These are phyloP conservation scores for Austrofundulus limnaeus DNA, from an alignment of 2,113 vertebrate genomes.

Conservation along the genomic window DNA sequence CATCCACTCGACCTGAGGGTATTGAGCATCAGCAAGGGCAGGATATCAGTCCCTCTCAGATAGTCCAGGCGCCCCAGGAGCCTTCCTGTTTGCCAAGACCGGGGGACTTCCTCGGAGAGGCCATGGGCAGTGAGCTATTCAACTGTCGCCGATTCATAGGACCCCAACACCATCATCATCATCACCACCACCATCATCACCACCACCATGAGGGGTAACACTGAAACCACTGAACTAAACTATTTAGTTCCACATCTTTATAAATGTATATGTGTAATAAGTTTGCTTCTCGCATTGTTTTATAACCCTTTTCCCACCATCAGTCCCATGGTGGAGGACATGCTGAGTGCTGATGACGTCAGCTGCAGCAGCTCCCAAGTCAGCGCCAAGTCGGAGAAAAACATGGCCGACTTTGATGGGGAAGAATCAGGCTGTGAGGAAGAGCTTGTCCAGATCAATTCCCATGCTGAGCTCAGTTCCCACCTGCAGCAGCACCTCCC, in stretches of 20 bases:
- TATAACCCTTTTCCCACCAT: neutral
- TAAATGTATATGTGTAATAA: too few species aligned
- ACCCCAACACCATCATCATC: slow-evolving; percentile 94
- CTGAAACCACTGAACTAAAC: too few species aligned
- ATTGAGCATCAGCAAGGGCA: slow-evolving; percentile 67
- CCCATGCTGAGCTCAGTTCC: slow-evolving; percentile 96
- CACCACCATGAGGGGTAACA: slow-evolving; percentile 89
- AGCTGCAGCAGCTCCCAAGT: slow-evolving; percentile 99
- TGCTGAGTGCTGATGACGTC: slow-evolving; percentile 97
- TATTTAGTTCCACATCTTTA: accelerated
- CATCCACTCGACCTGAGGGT: slow-evolving; percentile 80
- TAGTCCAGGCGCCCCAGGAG: slow-evolving; percentile 87
- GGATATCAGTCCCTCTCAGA: slow-evolving; percentile 85
- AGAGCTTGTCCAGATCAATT: slow-evolving; percentile 98
- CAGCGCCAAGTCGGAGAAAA: slow-evolving; percentile 99
- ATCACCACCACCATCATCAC: slow-evolving; percentile 82
- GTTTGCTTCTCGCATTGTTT: neutral
- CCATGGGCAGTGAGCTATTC: slow-evolving; percentile 93
- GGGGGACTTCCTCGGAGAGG: slow-evolving; percentile 92
- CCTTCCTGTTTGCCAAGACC: slow-evolving; percentile 88
- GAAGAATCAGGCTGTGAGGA: slow-evolving; percentile 99
- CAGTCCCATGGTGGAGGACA: slow-evolving; percentile 97
- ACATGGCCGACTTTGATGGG: slow-evolving; percentile 99
- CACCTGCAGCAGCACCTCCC: slow-evolving; percentile 98
- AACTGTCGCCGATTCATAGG: slow-evolving; percentile 95